These are phyloP conservation scores for Stomatorhinus walkeri DNA, from an alignment of 2,797 vertebrate species.

Conservation along the genomic window DNA sequence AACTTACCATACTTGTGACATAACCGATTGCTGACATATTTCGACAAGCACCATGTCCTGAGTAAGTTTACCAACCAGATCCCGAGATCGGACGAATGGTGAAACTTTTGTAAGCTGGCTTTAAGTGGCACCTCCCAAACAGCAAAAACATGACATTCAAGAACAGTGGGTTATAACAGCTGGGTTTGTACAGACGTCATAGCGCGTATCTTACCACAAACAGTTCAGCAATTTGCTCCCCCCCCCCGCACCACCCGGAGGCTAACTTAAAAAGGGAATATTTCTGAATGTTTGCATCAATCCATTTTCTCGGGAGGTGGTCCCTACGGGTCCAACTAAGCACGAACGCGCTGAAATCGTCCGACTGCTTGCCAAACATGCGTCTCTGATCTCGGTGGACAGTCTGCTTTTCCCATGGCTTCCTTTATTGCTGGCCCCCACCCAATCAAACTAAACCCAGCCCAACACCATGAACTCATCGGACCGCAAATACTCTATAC, in stretches of 20 bases:
- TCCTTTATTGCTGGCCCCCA: neutral
- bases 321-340: neutral
- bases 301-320: neutral
- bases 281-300: neutral
- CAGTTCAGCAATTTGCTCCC: neutral
- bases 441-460: conserved; percentile 2
- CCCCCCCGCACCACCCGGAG: neutral
- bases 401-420: neutral
- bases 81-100: neutral
- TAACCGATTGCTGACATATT: neutral
- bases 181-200: neutral
- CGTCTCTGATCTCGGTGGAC: neutral
- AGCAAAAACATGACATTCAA: neutral
- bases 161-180: neutral
- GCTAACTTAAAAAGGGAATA: neutral
- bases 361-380: neutral
- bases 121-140: neutral
- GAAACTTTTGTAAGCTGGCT: neutral
- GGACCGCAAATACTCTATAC: neutral
- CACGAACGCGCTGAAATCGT: neutral
- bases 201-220: neutral
- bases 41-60: neutral
- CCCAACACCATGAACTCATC: neutral
- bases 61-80: neutral
- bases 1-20: neutral